Percentiles rank a stretch among this genome's conserved stretches.
Conservation (phyloP, 2,113 vertebrate species). For the Prietella phreatophila region DNA sequence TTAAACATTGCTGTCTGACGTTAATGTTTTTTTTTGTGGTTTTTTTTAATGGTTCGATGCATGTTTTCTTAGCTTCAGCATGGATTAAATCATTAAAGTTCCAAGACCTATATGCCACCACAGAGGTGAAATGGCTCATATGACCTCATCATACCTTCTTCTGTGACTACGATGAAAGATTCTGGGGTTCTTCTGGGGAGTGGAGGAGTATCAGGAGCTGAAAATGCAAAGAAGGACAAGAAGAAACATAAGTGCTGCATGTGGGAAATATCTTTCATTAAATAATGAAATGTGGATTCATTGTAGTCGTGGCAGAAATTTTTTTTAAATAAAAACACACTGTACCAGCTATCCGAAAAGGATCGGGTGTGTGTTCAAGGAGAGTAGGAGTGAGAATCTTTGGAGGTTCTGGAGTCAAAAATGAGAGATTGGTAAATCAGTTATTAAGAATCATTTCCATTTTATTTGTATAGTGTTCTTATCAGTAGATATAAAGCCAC, state of each 20-base stretch:
- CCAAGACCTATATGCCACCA: not conserved
- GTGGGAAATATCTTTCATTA: not conserved
- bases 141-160: slow-evolving; percentile 67
- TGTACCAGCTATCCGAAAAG: slow-evolving; percentile 22
- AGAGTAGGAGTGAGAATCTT: slow-evolving; percentile 63
- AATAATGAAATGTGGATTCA: not conserved
- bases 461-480: not conserved
- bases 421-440: not conserved
- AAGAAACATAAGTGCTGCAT: not conserved
- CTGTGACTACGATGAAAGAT: slow-evolving; percentile 74
- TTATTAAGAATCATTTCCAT: not conserved
- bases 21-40: not conserved
- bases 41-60: not conserved
- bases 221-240: not conserved
- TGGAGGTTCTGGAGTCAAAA: slow-evolving; percentile 47
- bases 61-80: not conserved
- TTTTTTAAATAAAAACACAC: too few species aligned
- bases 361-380: not conserved
- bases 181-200: slow-evolving; percentile 80
- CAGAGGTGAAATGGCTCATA: not conserved
- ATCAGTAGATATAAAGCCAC: not conserved
- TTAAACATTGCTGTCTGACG: not conserved
- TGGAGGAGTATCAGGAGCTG: slow-evolving; percentile 53
- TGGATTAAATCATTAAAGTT: not conserved
- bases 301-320: too few species aligned